Evolutionary conservation across 2,888 invertebrate species (phyloP), one percentile per base, ranked within the genome.

Genomic region (Corbicula japonica): DNA sequence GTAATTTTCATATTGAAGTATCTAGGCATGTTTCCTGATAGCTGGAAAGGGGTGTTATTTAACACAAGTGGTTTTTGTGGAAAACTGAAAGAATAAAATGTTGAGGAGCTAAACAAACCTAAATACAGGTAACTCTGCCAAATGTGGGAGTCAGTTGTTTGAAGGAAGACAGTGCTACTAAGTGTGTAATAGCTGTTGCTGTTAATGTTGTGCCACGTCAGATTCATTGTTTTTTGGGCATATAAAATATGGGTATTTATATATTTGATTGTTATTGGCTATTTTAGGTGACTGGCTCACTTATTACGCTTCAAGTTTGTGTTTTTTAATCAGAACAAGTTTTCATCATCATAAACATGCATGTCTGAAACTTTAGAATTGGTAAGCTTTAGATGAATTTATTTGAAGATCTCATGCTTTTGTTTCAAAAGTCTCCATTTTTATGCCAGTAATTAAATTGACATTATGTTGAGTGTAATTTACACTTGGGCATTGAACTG

Each of bases 261-360:
- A n/a, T n/a, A n/a, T n/a, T n/a, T n/a, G n/a, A 58, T 35, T 21
- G 58, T 58, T 23, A 34, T 58, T 58, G 35, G 58, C 23, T 58
- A 35, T 35, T 58, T 58, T 58, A 8, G 15, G 58, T 58, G 58
- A 58, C 58, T 58, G 58, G 58, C 38, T 58, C 58, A 58, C 58
- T 58, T 35, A 15, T 12, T 58, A 21, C 38, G 8, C 58, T 58
- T 35, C 35, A 34, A 4, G 5, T 18, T 12, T 12, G 10, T 58
- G 21, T 21, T 30, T 58, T 34, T 23, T 35, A 35, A 6, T n/a
- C 21, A 38, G 35, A 35, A 58, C 35, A n/a, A 58, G 58, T 58
- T 23, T 58, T 10, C 30, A 54, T 58, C 23, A n/a, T n/a, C n/a
- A n/a, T n/a, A n/a, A n/a, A n/a, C n/a, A n/a, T n/a, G n/a, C n/a